Conservation (phyloP, 2,888 invertebrate species). For the Catocala fraxini region DNA sequence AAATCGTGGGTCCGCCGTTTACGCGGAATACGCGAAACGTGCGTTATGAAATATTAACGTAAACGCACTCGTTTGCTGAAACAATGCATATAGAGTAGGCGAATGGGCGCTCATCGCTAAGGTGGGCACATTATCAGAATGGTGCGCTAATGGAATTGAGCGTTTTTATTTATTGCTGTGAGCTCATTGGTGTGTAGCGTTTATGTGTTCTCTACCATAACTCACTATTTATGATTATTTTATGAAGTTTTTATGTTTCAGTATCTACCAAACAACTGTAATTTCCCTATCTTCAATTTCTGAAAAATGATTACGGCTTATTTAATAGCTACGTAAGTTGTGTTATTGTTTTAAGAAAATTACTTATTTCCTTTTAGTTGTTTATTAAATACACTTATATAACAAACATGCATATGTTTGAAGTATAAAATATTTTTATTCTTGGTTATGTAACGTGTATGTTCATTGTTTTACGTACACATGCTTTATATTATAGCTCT, state of each 20-base stretch:
- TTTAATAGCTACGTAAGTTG: neutral
- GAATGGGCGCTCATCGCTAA: conserved; percentile 57
- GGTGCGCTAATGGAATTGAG: conserved; percentile 73
- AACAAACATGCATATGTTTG: no score
- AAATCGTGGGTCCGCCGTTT: conserved; percentile 75
- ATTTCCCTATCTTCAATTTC: conserved; percentile 3
- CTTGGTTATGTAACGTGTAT: no score
- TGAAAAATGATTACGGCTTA: neutral
- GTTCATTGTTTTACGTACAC: no score
- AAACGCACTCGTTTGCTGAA: conserved; percentile 69
- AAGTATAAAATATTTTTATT: no score
- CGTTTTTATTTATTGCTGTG: conserved; percentile 72
- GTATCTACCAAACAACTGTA: conserved; percentile 4
- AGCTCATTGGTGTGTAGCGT: conserved; percentile 61
- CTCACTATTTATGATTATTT: conserved; percentile 59
- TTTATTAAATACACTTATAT: neutral
- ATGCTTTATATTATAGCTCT: no score
- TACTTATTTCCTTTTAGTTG: no score
- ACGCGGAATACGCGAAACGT: conserved; percentile 69
- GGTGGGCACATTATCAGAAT: conserved; percentile 74
- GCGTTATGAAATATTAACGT: conserved; percentile 76
- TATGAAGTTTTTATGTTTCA: conserved; percentile 52
- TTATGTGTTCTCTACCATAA: conserved; percentile 58
- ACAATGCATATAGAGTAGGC: conserved; percentile 63
- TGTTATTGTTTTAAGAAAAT: neutral